Percentiles rank a stretch among this genome's conserved stretches.
Conservation (phyloP, 2,113 vertebrate genomes). For the Procavia capensis region DNA sequence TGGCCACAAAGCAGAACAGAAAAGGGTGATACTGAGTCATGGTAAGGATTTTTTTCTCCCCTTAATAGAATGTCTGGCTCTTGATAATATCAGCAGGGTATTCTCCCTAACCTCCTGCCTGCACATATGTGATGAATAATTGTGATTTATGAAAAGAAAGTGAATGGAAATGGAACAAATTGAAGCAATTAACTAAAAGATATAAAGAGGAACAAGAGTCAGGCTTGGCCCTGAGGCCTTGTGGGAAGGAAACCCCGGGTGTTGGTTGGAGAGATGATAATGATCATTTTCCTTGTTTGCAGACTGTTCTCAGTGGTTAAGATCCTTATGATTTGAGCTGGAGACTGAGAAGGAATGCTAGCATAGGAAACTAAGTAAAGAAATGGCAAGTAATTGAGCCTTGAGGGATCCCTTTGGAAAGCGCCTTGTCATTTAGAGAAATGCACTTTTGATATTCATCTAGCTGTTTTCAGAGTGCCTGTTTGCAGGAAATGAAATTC, state of each 20-base stretch:
- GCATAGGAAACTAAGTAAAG: constrained; percentile 83
- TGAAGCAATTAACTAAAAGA: constrained; percentile 78
- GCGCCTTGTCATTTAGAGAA: constrained; percentile 71
- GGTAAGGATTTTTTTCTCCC: constrained; percentile 26
- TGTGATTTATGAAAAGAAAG: constrained; percentile 70
- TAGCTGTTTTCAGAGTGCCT: constrained; percentile 75
- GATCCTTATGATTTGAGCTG: constrained; percentile 67
- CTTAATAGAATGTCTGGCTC: constrained; percentile 18
- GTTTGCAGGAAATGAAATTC: constrained; percentile 78
- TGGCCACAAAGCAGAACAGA: too few relatives aligned
- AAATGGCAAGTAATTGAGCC: constrained; percentile 82
- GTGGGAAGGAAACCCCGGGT: constrained; percentile 65
- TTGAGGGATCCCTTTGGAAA: constrained; percentile 77
- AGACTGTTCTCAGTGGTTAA: constrained; percentile 79
- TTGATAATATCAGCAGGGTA: constrained; percentile 35
- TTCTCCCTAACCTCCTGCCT: constrained; percentile 65
- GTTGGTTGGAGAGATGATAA: constrained; percentile 68
- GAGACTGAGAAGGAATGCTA: constrained; percentile 70
- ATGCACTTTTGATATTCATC: constrained; percentile 74
- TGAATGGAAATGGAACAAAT: constrained; percentile 68
- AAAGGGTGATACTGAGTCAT: not conserved
- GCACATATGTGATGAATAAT: constrained; percentile 57
- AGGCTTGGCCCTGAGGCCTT: constrained; percentile 65
- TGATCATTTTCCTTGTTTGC: constrained; percentile 73
- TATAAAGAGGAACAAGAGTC: constrained; percentile 68